Evolutionary conservation across 1,140 invertebrate genomes (phyloP).

Genomic region (Hestina assimilis): DNA sequence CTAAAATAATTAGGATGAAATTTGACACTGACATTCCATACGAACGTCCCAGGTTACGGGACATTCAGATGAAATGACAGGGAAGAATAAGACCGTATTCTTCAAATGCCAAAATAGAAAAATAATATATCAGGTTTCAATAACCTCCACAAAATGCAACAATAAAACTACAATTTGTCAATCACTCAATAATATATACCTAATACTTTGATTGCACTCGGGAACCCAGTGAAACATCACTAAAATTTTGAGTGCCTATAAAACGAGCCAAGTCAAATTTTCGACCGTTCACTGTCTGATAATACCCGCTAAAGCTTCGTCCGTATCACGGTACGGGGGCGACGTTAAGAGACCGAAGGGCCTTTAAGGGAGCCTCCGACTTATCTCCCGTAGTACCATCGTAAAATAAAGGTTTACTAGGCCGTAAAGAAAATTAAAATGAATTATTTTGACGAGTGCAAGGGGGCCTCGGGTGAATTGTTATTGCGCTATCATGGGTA

Average conservation of each 20-base stretch:
- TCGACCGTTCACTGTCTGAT: slow-evolving; percentile 22
- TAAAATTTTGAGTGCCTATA: slow-evolving; percentile 20
- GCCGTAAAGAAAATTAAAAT: slow-evolving; percentile 78
- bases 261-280: slow-evolving; percentile 32
- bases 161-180: background rate
- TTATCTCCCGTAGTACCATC: slow-evolving; percentile 64
- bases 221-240: background rate
- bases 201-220: slow-evolving; percentile 1
- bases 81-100: no score
- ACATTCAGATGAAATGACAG: no score
- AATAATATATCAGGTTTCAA: no score
- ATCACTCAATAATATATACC: no score
- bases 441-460: slow-evolving; percentile 77
- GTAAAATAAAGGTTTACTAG: slow-evolving; percentile 77
- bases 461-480: slow-evolving; percentile 59
- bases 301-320: slow-evolving; percentile 8
- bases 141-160: no score
- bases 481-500: slow-evolving; percentile 57
- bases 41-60: no score
- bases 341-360: slow-evolving; percentile 48
- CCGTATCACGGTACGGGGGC: slow-evolving; percentile 24
- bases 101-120: no score
- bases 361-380: slow-evolving; percentile 67
- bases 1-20: no score
- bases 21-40: no score